Evolutionary conservation across 1,140 invertebrate species (phyloP).

Genomic region (Drosophila eugracilis): DNA sequence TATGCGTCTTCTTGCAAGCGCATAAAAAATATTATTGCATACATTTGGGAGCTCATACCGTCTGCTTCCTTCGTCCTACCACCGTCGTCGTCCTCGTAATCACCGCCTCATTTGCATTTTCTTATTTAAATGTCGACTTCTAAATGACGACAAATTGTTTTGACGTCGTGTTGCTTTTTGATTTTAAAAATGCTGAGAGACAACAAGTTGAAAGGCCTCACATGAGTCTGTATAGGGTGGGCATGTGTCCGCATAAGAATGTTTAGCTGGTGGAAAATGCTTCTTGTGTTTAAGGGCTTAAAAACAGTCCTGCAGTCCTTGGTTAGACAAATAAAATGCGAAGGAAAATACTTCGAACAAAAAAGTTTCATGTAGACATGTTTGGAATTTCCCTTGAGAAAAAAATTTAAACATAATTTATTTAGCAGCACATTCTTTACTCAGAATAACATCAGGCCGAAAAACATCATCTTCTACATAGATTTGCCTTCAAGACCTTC

Average conservation of each 20-base stretch:
- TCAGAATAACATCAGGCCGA: too few species aligned
- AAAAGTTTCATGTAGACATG: constrained; percentile 10
- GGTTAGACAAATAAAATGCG: constrained; percentile 34
- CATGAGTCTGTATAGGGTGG: constrained; percentile 9
- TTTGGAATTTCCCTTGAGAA: constrained; percentile 8
- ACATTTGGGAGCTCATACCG: constrained; percentile 62
- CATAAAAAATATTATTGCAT: constrained; percentile 82
- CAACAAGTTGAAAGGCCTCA: constrained; percentile 61
- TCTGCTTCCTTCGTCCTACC: constrained; percentile 36
- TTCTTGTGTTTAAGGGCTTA: constrained; percentile 69
- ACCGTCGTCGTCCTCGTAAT: constrained; percentile 17
- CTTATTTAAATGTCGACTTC: constrained; percentile 83
- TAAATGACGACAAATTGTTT: constrained; percentile 83
- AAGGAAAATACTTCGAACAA: constrained; percentile 17
- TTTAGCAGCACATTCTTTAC: too few species aligned
- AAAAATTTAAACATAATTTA: constrained; percentile 6
- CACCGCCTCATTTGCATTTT: constrained; percentile 73
- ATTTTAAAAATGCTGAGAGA: constrained; percentile 72
- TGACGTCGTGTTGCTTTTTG: constrained; percentile 82
- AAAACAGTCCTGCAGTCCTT: constrained; percentile 54
- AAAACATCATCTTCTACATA: too few species aligned
- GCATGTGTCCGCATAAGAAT: constrained; percentile 15
- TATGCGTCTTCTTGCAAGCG: constrained; percentile 68
- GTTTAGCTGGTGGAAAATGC: constrained; percentile 60
- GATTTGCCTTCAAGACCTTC: too few species aligned